These are phyloP conservation scores for Steinernema khuongi DNA, from an alignment of 1,140 invertebrate species.

Conservation along the genomic window DNA sequence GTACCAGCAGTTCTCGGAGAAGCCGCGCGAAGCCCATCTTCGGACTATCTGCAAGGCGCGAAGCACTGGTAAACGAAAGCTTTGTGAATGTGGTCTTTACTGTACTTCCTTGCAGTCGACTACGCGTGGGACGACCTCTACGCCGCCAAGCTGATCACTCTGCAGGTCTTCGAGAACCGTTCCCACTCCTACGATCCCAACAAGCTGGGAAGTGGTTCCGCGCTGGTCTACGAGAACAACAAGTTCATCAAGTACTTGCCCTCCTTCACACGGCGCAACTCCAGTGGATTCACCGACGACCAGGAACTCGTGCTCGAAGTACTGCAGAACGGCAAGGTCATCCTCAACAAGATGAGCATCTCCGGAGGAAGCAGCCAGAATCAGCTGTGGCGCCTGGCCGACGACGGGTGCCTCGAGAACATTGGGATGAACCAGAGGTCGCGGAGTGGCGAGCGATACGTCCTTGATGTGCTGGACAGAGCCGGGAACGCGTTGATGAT, in stretches of 20 bases:
- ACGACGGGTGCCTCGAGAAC: conserved; percentile 79
- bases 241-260: conserved; percentile 80
- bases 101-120: conserved; percentile 64
- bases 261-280: conserved; percentile 65
- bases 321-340: conserved; percentile 66
- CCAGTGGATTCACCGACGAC: conserved; percentile 57
- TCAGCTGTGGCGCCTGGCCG: conserved; percentile 90
- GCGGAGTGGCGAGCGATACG: conserved; percentile 52
- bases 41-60: conserved; percentile 64
- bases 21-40: conserved; percentile 64
- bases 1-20: conserved; percentile 72
- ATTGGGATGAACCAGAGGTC: conserved; percentile 73
- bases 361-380: conserved; percentile 74
- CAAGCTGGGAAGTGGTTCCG: conserved; percentile 66
- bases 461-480: conserved; percentile 73
- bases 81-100: conserved; percentile 63
- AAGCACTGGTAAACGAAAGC: conserved; percentile 57
- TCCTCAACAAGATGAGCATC: conserved; percentile 68
- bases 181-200: conserved; percentile 75
- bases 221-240: conserved; percentile 88
- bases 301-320: conserved; percentile 79
- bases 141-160: conserved; percentile 65
- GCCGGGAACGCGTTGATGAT: conserved; percentile 73
- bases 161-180: conserved; percentile 70
- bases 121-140: conserved; percentile 87